phyloP scores from a whole-genome alignment of 2,888 invertebrate species.

The Muschampia plurimacula region DNA sequence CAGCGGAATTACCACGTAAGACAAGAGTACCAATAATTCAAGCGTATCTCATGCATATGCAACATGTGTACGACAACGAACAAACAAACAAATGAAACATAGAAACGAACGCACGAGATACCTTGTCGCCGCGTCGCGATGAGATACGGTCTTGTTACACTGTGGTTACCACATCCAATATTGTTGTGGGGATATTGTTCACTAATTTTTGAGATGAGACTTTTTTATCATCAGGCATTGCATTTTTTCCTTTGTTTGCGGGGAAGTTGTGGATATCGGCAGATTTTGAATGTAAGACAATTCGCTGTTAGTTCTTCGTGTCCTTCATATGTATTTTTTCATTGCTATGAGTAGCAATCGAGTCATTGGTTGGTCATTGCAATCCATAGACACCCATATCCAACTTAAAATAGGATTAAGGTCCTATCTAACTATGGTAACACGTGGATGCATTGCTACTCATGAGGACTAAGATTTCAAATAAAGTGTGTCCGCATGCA shows the following conservation, averaged over 20 bases:
- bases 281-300: too few relatives aligned
- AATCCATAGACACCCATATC: too few relatives aligned
- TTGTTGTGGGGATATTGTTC: conserved; percentile 14
- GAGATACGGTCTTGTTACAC: conserved; percentile 45
- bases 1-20: conserved; percentile 50
- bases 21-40: conserved; percentile 57
- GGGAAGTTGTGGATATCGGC: too few relatives aligned
- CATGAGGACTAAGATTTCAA: too few relatives aligned
- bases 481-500: too few relatives aligned
- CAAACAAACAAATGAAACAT: conserved; percentile 55
- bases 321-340: too few relatives aligned
- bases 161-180: conserved; percentile 48
- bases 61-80: conserved; percentile 60
- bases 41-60: conserved; percentile 74
- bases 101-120: conserved; percentile 51
- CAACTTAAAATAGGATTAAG: too few relatives aligned
- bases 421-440: too few relatives aligned
- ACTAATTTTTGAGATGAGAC: not conserved
- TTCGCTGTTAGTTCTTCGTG: too few relatives aligned
- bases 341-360: too few relatives aligned
- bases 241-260: not conserved
- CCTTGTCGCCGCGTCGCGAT: conserved; percentile 48
- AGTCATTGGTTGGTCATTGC: too few relatives aligned
- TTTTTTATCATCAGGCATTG: not conserved
- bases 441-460: too few relatives aligned